phyloP scores from a whole-genome alignment of 2,113 vertebrate genomes.

The Prunella fulvescens region DNA sequence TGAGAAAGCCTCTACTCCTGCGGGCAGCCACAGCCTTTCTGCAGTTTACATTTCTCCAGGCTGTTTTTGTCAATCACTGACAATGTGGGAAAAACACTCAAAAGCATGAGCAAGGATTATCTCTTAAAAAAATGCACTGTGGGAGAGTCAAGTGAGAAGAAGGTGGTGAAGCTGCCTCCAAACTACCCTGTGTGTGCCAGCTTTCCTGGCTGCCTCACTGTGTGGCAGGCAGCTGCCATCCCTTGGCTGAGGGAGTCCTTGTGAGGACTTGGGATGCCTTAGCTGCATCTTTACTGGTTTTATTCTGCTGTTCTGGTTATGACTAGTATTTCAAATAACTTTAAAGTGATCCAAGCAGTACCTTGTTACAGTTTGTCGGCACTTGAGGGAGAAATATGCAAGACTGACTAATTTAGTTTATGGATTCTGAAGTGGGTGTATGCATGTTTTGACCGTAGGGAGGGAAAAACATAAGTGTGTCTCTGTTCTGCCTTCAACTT shows the following conservation, averaged over 20 bases:
- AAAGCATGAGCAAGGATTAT: neutral
- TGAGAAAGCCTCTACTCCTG: neutral
- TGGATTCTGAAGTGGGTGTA: slow-evolving; percentile 32
- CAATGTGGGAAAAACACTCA: neutral
- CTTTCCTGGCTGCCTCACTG: neutral
- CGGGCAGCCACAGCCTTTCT: neutral
- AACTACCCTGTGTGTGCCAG: neutral
- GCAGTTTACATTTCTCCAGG: neutral
- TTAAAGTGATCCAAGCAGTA: neutral
- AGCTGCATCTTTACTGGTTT: neutral
- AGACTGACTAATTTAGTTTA: slow-evolving; percentile 29
- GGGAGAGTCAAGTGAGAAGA: neutral
- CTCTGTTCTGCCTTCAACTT: neutral
- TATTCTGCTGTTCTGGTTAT: slow-evolving; percentile 11
- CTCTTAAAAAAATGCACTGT: neutral
- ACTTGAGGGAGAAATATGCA: neutral
- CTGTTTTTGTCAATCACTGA: neutral
- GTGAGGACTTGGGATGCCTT: neutral
- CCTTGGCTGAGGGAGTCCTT: slow-evolving; percentile 2
- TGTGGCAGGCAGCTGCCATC: slow-evolving; percentile 7
- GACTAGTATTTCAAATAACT: neutral
- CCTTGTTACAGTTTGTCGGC: slow-evolving; percentile 13
- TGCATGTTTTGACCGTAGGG: neutral
- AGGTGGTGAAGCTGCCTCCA: neutral
- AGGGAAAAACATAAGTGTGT: slow-evolving; percentile 6